Evolutionary conservation across 2,888 invertebrate genomes (phyloP), one percentile per base, ranked within the genome.

Genomic region (Drosophila diplacantha): DNA sequence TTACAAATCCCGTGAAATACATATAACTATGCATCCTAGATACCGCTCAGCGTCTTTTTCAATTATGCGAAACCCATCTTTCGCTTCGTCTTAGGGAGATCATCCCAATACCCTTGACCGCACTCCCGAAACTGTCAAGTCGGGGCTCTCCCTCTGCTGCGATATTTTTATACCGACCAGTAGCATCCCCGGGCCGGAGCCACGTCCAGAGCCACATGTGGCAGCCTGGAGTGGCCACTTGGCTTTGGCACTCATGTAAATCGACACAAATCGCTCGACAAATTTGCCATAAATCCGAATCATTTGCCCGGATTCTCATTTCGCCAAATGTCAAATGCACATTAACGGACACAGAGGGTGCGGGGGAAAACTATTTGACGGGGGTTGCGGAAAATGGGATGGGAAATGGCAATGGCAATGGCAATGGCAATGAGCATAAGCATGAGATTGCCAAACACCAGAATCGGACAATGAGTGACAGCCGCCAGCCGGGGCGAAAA

Each of bases 221-320:
- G 54, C 70, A 58, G 54, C 32, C 73, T 81, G 68, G 75, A 77
- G 82, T 77, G 82, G 77, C 83, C 77, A 82, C 82, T 77, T 77
- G 77, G 83, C 77, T 82, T 82, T 81, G 73, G 65, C 83, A 79
- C 83, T 79, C 78, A 82, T 79, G 78, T 83, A 79, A 79, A 78
- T 81, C 73, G 71, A 68, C 78, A 81, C 81, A 83, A 79, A 83
- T 79, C 81, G 81, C 58, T 74, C 71, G 78, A 83, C 78, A 79
- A 79, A 79, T 79, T 79, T 79, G 83, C 78, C 60, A 79, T 79
- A 79, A 79, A 79, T 79, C 78, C 78, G 75, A 73, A 77, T 79
- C 79, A 79, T 79, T 79, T 79, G 83, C 81, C 75, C 83, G 66
- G 81, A 83, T 83, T 79, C 83, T 81, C 81, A 79, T 79, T 79